Conservation (phyloP, 2,888 invertebrate genomes). For the Argyra leucocephala region DNA sequence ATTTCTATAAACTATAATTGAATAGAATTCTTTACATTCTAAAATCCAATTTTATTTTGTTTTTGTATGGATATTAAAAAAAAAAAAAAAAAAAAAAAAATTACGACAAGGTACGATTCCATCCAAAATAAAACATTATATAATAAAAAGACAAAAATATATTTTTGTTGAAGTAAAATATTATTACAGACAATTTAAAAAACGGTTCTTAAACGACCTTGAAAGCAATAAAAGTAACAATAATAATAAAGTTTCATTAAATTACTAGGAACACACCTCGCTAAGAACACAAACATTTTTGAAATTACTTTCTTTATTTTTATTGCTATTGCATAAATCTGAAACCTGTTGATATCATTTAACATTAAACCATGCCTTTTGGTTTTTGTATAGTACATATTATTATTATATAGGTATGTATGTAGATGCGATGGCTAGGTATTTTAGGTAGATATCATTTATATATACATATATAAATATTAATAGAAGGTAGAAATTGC, state of each 20-base stretch:
- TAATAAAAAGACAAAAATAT: background rate
- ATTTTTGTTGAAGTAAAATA: background rate
- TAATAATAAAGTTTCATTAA: conserved; percentile 6
- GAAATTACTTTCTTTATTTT: conserved; percentile 2
- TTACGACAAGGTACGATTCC: too few relatives aligned
- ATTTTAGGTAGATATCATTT: background rate
- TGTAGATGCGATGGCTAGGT: background rate
- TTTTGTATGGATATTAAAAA: too few relatives aligned
- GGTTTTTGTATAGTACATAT: background rate
- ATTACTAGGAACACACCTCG: conserved; percentile 1
- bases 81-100: too few relatives aligned
- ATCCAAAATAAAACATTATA: too few relatives aligned
- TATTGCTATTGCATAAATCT: conserved; percentile 6
- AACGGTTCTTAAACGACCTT: conserved; percentile 2
- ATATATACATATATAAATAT: background rate
- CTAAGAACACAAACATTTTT: background rate
- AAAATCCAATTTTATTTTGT: too few relatives aligned
- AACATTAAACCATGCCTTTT: background rate
- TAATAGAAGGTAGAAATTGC: background rate
- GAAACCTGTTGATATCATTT: conserved; percentile 6
- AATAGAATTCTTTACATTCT: too few relatives aligned
- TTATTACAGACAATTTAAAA: conserved; percentile 2
- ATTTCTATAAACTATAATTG: too few relatives aligned
- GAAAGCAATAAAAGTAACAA: conserved; percentile 6
- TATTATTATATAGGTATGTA: too few relatives aligned